These are phyloP conservation scores for Synergus umbraculus DNA, from an alignment of 2,888 invertebrate species.

Conservation along the genomic window DNA sequence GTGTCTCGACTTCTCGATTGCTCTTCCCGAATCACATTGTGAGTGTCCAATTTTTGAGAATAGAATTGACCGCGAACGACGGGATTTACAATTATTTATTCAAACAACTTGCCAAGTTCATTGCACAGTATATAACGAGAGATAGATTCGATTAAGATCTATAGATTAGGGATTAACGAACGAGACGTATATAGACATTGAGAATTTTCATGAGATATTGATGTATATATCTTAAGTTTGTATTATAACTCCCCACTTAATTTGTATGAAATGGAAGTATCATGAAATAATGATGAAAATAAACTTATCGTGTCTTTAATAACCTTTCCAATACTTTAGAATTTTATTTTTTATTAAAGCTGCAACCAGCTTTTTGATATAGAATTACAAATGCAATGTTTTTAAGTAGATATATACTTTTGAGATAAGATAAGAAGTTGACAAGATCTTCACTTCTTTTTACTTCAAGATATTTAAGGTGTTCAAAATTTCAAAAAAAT, in stretches of 20 bases:
- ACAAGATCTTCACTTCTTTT: too few species aligned
- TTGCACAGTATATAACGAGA: slow-evolving; percentile 69
- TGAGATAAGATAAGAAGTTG: too few species aligned
- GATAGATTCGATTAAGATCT: slow-evolving; percentile 66
- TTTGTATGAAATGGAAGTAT: slow-evolving; percentile 76
- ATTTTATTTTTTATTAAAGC: background rate
- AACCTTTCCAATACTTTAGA: background rate
- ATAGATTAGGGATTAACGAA: slow-evolving; percentile 69
- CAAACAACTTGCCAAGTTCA: slow-evolving; percentile 72
- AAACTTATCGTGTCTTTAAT: background rate
- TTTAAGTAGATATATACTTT: too few species aligned
- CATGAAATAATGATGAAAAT: slow-evolving; percentile 72
- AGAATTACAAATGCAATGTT: too few species aligned
- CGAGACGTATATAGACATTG: slow-evolving; percentile 70
- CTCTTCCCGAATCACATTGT: slow-evolving; percentile 60
- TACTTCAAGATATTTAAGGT: too few species aligned
- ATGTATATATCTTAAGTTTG: slow-evolving; percentile 77
- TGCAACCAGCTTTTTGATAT: too few species aligned
- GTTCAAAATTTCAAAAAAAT: too few species aligned
- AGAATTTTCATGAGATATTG: slow-evolving; percentile 73
- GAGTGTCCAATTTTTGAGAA: slow-evolving; percentile 47
- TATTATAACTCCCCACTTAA: slow-evolving; percentile 75
- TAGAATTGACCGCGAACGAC: slow-evolving; percentile 43
- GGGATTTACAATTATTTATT: slow-evolving; percentile 67
- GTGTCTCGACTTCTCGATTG: slow-evolving; percentile 54